These are phyloP conservation scores for Pollenia griseotomentosa DNA, from an alignment of 2,888 invertebrate genomes.

Conservation along the genomic window DNA sequence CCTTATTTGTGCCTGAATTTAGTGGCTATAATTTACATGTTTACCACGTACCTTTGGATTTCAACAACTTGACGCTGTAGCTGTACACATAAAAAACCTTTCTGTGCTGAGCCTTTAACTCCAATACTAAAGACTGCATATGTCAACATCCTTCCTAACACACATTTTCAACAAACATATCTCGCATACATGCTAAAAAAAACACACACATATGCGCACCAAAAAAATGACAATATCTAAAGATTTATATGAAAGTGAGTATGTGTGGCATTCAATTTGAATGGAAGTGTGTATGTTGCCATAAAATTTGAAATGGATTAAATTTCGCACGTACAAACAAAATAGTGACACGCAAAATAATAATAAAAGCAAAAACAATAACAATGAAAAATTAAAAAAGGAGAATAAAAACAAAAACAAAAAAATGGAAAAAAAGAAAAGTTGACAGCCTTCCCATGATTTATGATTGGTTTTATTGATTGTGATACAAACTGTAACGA, in stretches of 20 bases:
- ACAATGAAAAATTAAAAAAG: not conserved
- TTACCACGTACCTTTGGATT: conserved; percentile 54
- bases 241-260: not conserved
- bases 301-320: conserved; percentile 65
- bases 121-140: conserved; percentile 53
- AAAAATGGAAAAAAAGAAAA: conserved; percentile 17
- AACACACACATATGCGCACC: conserved; percentile 45
- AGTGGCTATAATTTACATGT: conserved; percentile 57
- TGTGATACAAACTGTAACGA: conserved; percentile 69
- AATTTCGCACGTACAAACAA: conserved; percentile 61
- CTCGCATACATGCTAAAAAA: not conserved
- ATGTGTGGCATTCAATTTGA: not conserved
- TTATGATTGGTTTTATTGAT: conserved; percentile 75
- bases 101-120: conserved; percentile 17
- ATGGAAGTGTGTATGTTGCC: not conserved
- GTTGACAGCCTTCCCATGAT: conserved; percentile 71
- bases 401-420: conserved; percentile 15
- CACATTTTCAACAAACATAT: conserved; percentile 17
- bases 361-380: not conserved
- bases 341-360: conserved; percentile 53
- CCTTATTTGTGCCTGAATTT: conserved; percentile 5
- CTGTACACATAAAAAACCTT: not conserved
- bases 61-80: conserved; percentile 50
- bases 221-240: not conserved
- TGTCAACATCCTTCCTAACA: conserved; percentile 38